Conservation (phyloP, 1,140 invertebrate species). For the Maniola jurtina region DNA sequence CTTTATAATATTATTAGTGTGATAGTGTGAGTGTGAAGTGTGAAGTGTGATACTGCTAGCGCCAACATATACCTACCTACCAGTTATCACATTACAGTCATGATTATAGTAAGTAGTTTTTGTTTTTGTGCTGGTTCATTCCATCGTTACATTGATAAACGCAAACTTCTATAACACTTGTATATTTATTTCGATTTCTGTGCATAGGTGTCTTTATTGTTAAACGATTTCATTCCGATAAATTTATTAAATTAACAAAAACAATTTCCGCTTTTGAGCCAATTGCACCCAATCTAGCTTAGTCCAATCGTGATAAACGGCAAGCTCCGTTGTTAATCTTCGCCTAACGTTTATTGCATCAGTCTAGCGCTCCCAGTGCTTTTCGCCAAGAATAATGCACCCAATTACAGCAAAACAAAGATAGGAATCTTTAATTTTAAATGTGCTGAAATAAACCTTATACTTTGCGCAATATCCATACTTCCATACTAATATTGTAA, state of each 20-base stretch:
- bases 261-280: conserved; percentile 1
- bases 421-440: conserved; percentile 34
- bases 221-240: neutral
- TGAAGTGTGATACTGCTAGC: too few relatives aligned
- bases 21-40: too few relatives aligned
- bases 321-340: conserved; percentile 28
- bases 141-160: too few relatives aligned
- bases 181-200: too few relatives aligned
- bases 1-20: too few relatives aligned
- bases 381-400: conserved; percentile 27
- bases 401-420: conserved; percentile 29
- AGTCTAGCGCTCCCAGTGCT: conserved; percentile 20
- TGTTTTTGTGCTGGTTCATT: too few relatives aligned
- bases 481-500: too few relatives aligned
- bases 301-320: conserved; percentile 23
- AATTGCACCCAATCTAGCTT: conserved; percentile 16
- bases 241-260: conserved; percentile 5
- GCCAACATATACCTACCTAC: too few relatives aligned
- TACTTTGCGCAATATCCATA: neutral
- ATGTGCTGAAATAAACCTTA: neutral
- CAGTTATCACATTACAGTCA: too few relatives aligned
- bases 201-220: too few relatives aligned
- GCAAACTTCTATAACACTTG: too few relatives aligned
- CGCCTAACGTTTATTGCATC: conserved; percentile 31
- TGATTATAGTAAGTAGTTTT: too few relatives aligned